Percentiles rank a stretch among this genome's conserved stretches.
Evolutionary conservation across 1,140 invertebrate genomes (phyloP).

Genomic region (Hyphantria cunea): DNA sequence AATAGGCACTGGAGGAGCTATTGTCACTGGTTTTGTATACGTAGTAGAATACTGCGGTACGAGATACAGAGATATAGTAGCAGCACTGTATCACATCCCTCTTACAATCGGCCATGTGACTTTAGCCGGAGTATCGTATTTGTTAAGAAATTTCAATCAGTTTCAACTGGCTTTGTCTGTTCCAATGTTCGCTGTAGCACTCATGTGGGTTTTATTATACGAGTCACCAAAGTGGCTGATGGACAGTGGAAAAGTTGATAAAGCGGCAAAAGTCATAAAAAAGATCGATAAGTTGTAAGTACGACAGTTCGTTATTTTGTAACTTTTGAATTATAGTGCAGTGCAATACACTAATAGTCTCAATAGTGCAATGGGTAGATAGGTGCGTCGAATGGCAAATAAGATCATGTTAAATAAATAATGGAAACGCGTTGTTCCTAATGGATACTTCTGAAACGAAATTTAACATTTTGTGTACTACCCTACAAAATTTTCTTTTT

Average conservation of each 20-base stretch:
- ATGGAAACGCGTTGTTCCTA: too few species aligned
- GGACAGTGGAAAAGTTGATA: conserved; percentile 48
- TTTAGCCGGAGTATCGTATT: conserved; percentile 58
- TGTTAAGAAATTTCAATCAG: conserved; percentile 52
- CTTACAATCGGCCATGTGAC: conserved; percentile 57
- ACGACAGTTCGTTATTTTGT: neutral
- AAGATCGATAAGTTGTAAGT: conserved; percentile 62
- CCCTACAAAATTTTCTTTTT: too few species aligned
- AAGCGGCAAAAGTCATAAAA: conserved; percentile 49
- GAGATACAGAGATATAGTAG: conserved; percentile 51
- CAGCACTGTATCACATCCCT: conserved; percentile 56
- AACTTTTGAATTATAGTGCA: too few species aligned
- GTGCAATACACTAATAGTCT: too few species aligned
- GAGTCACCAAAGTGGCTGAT: conserved; percentile 70
- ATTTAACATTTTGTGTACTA: too few species aligned
- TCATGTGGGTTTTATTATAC: conserved; percentile 47
- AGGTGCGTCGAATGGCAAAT: too few species aligned
- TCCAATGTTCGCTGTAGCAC: conserved; percentile 49
- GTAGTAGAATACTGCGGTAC: conserved; percentile 53
- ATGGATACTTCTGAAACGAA: too few species aligned
- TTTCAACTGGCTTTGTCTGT: conserved; percentile 59
- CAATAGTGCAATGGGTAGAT: too few species aligned
- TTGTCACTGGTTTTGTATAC: conserved; percentile 56
- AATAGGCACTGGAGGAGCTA: conserved; percentile 52
- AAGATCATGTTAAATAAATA: too few species aligned